phyloP scores from a whole-genome alignment of 2,888 invertebrate species.

The Leptogaster cylindrica region DNA sequence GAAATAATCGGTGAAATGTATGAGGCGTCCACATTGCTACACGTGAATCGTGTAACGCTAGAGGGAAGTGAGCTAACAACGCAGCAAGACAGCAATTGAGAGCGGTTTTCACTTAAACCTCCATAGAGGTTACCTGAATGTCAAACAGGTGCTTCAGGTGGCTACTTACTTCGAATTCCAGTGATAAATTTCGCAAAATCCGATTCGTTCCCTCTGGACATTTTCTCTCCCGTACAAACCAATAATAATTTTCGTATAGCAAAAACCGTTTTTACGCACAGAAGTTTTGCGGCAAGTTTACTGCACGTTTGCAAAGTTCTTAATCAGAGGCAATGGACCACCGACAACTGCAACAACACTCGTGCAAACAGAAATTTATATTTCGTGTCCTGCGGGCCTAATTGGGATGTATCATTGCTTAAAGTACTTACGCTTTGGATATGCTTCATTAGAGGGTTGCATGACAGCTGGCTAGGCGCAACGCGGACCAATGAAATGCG shows the following conservation, averaged over 20 bases:
- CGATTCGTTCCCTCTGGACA: neutral
- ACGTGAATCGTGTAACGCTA: neutral
- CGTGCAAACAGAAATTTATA: neutral
- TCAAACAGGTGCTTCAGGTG: constrained; percentile 2
- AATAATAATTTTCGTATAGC: no score
- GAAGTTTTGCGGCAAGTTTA: neutral
- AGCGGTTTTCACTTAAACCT: constrained; percentile 4
- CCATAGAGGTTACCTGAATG: neutral
- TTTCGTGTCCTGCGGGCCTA: neutral
- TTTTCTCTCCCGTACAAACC: no score
- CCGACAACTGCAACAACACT: no score
- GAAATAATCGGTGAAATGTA: neutral
- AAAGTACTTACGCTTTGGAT: no score
- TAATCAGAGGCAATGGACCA: neutral
- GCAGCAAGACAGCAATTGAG: neutral
- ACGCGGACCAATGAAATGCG: no score
- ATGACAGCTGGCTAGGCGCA: no score
- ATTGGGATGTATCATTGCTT: neutral
- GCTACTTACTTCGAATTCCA: neutral
- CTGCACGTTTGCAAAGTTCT: neutral
- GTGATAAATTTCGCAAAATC: constrained; percentile 5
- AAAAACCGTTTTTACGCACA: neutral
- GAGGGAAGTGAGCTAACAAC: neutral
- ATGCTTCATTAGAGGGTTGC: no score
- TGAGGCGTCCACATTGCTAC: neutral